Percentiles rank a stretch among this genome's conserved stretches.
Evolutionary conservation across 1,140 invertebrate genomes (phyloP).

Genomic region (Trichonephila inaurata): DNA sequence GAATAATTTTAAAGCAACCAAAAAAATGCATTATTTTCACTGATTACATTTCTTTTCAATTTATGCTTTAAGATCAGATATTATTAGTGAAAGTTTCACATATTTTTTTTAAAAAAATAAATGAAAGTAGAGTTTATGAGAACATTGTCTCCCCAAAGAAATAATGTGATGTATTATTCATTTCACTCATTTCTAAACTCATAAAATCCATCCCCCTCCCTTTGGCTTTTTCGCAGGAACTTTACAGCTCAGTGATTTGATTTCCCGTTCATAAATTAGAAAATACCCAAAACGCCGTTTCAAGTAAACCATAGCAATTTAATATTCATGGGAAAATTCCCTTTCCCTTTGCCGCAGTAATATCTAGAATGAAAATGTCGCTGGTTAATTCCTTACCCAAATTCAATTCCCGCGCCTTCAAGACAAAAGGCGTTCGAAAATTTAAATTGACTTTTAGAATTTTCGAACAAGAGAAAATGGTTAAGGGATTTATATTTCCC

Average conservation of each 20-base stretch:
- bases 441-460: constrained; percentile 43
- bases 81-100: background rate
- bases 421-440: constrained; percentile 35
- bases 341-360: background rate
- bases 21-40: too few relatives aligned
- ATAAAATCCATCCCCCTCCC: background rate
- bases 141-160: background rate
- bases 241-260: constrained; percentile 19
- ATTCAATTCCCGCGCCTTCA: constrained; percentile 24
- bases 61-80: background rate
- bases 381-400: background rate
- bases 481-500: constrained; percentile 9
- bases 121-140: background rate
- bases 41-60: background rate
- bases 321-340: constrained; percentile 43
- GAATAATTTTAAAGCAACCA: too few relatives aligned
- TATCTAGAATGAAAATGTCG: constrained; percentile 32
- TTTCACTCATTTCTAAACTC: constrained; percentile 7
- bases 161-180: constrained; percentile 26
- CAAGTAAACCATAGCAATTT: constrained; percentile 3
- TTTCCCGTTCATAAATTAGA: constrained; percentile 35
- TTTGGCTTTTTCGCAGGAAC: background rate
- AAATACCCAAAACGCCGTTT: constrained; percentile 25
- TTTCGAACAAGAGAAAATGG: background rate
- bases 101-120: background rate